Conservation (phyloP, 2,797 vertebrate species). For the Anguilla megastoma region DNA sequence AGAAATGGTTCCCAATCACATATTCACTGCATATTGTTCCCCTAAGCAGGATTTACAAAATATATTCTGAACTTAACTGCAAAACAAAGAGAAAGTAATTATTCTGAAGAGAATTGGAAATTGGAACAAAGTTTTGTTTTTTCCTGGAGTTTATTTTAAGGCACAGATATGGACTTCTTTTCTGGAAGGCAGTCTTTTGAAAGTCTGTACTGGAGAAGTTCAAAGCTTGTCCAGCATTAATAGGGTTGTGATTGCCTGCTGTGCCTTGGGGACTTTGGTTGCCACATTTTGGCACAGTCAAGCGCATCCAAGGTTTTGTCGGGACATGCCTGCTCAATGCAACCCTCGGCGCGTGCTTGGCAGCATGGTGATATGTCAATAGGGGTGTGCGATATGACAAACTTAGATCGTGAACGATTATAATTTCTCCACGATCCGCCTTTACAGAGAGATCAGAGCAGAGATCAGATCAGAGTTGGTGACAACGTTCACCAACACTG, state of each 20-base stretch:
- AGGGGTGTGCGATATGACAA: too few species aligned
- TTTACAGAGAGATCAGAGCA: too few species aligned
- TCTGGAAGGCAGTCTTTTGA: slow-evolving; percentile 42
- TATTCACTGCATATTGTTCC: background rate
- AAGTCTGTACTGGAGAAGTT: slow-evolving; percentile 42
- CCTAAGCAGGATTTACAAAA: background rate
- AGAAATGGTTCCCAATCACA: background rate
- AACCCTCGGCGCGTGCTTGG: background rate
- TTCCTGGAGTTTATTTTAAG: background rate
- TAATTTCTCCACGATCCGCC: too few species aligned
- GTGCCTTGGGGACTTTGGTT: slow-evolving; percentile 34
- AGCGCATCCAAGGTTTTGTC: slow-evolving; percentile 32
- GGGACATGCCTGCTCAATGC: background rate
- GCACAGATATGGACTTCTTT: background rate
- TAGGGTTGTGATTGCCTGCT: slow-evolving; percentile 46
- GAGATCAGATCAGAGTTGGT: too few species aligned
- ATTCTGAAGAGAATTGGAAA: background rate
- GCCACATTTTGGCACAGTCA: background rate
- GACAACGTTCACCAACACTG: too few species aligned
- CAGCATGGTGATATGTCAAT: background rate
- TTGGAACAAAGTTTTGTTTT: slow-evolving; percentile 15
- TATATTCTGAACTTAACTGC: background rate
- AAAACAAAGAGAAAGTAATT: background rate
- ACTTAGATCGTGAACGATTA: too few species aligned
- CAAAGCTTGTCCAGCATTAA: slow-evolving; percentile 54